Evolutionary conservation across 1,140 invertebrate species (phyloP), one percentile per base, ranked within the genome.

Genomic region (Cyphomyrmex costatus): DNA sequence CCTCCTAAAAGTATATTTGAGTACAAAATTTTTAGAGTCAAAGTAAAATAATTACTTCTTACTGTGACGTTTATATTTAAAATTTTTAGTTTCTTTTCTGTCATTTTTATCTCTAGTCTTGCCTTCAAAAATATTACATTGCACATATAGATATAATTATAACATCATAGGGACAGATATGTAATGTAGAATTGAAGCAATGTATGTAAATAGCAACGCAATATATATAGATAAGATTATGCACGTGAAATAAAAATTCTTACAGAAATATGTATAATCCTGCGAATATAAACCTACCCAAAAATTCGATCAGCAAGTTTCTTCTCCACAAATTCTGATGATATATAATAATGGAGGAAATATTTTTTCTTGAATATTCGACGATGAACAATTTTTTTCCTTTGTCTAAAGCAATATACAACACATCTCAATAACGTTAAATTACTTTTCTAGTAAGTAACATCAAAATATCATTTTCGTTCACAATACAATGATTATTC

Each of bases 301-400:
- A 46, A 61, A 16, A 19, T 63, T 63, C 58, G 58, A 78, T 65
- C 58, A 61, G 27, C 27, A 27, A 27, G 21, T 24, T 61, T 42
- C 27, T 10, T 27, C 16, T 21, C 6, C 21, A 6, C 33, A 10
- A 46, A 0, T 68, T 46, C 27, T 16, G 19, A 46, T 46, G 36
- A 61, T 49, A 58, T 63, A n/a, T n/a, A n/a, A n/a, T n/a, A 61
- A 46, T 21, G 36, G 53, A n/a, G n/a, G 42, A n/a, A 65, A 60
- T 42, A 78, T 63, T 8, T 68, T 7, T 0, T 16, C 14, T 24
- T 5, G 12, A 14, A 30, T 49, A 10, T 21, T 27, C 5, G 16
- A 60, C 0, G 16, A 49, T 49, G 49, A 78, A 46, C 16, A 6
- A 21, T n/a, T 30, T 24, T 24, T 33, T 65, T 30, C 19, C n/a